Conservation (phyloP, 2,888 invertebrate species). For the Xestia c-nigrum region DNA sequence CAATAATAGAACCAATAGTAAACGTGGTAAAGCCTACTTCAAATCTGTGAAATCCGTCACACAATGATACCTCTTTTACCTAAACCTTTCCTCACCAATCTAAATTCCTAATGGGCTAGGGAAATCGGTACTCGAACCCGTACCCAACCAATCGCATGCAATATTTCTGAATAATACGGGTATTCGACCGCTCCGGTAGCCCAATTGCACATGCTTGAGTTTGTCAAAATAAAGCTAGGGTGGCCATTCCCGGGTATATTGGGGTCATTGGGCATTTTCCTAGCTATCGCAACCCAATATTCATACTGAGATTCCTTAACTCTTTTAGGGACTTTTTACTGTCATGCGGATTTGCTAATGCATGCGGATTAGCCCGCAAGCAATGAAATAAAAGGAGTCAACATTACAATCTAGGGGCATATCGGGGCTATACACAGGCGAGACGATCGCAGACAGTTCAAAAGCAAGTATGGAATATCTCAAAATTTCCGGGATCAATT, state of each 20-base stretch:
- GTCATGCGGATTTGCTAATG: background rate
- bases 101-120: conserved; percentile 46
- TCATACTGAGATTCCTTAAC: background rate
- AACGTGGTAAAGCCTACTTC: conserved; percentile 20
- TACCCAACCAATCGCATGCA: conserved; percentile 51
- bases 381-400: background rate
- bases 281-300: conserved; percentile 13
- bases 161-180: conserved; percentile 49
- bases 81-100: conserved; percentile 21
- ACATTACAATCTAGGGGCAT: background rate
- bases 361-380: background rate
- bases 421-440: background rate
- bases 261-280: conserved; percentile 15
- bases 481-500: background rate
- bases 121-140: conserved; percentile 47
- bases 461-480: background rate
- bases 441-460: background rate
- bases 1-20: background rate
- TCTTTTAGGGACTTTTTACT: background rate
- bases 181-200: conserved; percentile 9
- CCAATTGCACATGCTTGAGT: conserved; percentile 52
- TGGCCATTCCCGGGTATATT: conserved; percentile 17
- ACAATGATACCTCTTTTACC: conserved; percentile 30
- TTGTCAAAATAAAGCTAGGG: conserved; percentile 37
- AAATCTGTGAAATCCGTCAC: conserved; percentile 37